Percentiles rank a stretch among this genome's conserved stretches.
phyloP scores from a whole-genome alignment of 2,113 vertebrate genomes.

The Mus musculus region GRCm39 chr13:78801001-78801500 shows the following conservation, averaged over 20 bases:
- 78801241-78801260: neutral
- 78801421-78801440: neutral
- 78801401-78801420: neutral
- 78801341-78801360: neutral
- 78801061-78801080: constrained; percentile 25
- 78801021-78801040: constrained; percentile 70
- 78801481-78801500: constrained; percentile 9
- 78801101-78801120: neutral
- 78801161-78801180: neutral
- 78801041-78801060: constrained; percentile 56
- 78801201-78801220: constrained; percentile 29
- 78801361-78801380: constrained; percentile 22
- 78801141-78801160: constrained; percentile 35
- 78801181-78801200: neutral
- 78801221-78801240: neutral
- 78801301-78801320: neutral
- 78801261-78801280: neutral
- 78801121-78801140: neutral
- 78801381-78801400: neutral
- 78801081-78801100: constrained; percentile 56
- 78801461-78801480: neutral
- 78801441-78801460: neutral
- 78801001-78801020: constrained; percentile 79
- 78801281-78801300: neutral
- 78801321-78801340: neutral